Evolutionary conservation across 2,113 vertebrate species (phyloP).

Genomic region (Sander lucioperca): DNA sequence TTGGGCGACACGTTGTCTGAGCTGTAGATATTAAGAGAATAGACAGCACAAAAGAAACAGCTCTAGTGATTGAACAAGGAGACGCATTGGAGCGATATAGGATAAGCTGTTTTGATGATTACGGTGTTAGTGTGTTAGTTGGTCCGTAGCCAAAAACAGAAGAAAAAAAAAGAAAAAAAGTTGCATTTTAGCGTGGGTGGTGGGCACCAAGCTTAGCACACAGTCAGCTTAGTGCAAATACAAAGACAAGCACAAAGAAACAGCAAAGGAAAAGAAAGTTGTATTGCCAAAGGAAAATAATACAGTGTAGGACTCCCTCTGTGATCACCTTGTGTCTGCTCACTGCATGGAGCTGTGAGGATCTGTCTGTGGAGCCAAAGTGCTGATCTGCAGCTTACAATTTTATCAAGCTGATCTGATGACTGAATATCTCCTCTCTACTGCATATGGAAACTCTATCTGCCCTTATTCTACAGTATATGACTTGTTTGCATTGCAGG

Average conservation of each 20-base stretch:
- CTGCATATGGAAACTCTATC: conserved; percentile 59
- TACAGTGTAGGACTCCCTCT: conserved; percentile 64
- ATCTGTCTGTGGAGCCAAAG: conserved; percentile 64
- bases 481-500: conserved; percentile 69
- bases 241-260: conserved; percentile 77
- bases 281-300: conserved; percentile 75
- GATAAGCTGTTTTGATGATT: conserved; percentile 67
- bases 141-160: conserved; percentile 60
- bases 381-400: conserved; percentile 47
- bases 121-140: conserved; percentile 67
- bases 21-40: conserved; percentile 88
- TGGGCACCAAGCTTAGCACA: conserved; percentile 76
- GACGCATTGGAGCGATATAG: conserved; percentile 73
- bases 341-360: conserved; percentile 82
- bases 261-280: conserved; percentile 66
- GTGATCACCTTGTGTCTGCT: conserved; percentile 84
- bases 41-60: conserved; percentile 84
- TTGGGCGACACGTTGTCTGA: conserved; percentile 87
- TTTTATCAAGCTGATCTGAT: conserved; percentile 46
- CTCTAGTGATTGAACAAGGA: conserved; percentile 83
- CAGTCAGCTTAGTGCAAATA: conserved; percentile 76
- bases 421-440: conserved; percentile 45
- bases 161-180: conserved; percentile 44
- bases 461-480: conserved; percentile 38
- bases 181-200: conserved; percentile 60